These are phyloP conservation scores for Bicyclus anynana DNA, from an alignment of 1,140 invertebrate species.

Conservation along the genomic window DNA sequence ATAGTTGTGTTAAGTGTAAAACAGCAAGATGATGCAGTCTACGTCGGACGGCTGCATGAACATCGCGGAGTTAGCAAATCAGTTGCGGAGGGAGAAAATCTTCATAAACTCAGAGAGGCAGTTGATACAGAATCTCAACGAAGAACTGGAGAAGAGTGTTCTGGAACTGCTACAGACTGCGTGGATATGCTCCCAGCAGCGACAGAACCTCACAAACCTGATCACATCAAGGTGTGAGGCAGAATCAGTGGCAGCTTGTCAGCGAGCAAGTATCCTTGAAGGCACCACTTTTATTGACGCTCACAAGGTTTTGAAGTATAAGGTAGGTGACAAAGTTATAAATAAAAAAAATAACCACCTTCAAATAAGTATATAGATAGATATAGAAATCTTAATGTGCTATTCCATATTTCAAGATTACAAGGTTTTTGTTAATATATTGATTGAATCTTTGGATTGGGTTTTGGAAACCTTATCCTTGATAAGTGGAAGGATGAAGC, in stretches of 20 bases:
- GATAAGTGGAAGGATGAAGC: too few relatives aligned
- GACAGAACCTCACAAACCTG: constrained; percentile 89
- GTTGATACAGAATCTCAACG: constrained; percentile 70
- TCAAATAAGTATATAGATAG: too few relatives aligned
- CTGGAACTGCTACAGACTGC: constrained; percentile 81
- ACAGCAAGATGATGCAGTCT: constrained; percentile 67
- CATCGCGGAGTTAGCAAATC: constrained; percentile 69
- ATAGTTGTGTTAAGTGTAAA: constrained; percentile 36
- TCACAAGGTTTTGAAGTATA: constrained; percentile 90
- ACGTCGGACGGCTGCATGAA: constrained; percentile 69
- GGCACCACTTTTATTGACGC: constrained; percentile 91
- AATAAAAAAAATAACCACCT: background rate
- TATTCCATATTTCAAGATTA: too few relatives aligned
- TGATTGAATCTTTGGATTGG: too few relatives aligned
- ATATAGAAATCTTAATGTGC: too few relatives aligned
- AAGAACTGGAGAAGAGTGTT: constrained; percentile 65
- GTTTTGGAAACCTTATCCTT: too few relatives aligned
- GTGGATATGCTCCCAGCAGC: constrained; percentile 93
- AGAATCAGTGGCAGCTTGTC: constrained; percentile 85
- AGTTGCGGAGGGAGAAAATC: constrained; percentile 68
- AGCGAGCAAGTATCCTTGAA: constrained; percentile 86
- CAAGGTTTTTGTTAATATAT: too few relatives aligned
- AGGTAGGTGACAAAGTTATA: constrained; percentile 68
- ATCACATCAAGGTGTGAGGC: constrained; percentile 86
- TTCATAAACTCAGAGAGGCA: constrained; percentile 73